phyloP scores from a whole-genome alignment of 2,888 invertebrate species.

The Brachypalpus laphriformis region DNA sequence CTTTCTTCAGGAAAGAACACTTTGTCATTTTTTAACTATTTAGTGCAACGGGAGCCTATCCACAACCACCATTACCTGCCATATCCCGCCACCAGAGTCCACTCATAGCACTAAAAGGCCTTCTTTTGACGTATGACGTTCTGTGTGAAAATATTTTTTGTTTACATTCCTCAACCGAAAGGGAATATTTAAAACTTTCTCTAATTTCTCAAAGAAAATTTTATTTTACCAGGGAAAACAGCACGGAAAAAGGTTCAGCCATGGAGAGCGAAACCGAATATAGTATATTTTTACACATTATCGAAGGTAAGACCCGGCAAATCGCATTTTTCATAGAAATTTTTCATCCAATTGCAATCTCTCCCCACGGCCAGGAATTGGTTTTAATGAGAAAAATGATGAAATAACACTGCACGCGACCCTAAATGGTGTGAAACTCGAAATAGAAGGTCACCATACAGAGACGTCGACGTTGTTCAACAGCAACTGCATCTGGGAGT shows the following conservation, averaged over 20 bases:
- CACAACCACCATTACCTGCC: too few relatives aligned
- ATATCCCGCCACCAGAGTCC: slow-evolving; percentile 9
- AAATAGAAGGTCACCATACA: slow-evolving; percentile 87
- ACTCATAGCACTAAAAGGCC: not conserved
- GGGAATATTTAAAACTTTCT: not conserved
- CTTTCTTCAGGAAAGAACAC: too few relatives aligned
- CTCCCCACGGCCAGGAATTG: slow-evolving; percentile 85
- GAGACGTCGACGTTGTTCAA: slow-evolving; percentile 86
- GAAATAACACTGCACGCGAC: slow-evolving; percentile 86
- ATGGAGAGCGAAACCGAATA: slow-evolving; percentile 68
- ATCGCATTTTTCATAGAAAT: not conserved
- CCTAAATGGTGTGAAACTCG: slow-evolving; percentile 86
- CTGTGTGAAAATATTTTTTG: slow-evolving; percentile 32
- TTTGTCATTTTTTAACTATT: too few relatives aligned
- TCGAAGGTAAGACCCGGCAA: slow-evolving; percentile 77
- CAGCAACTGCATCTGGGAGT: slow-evolving; percentile 91
- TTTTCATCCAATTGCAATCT: not conserved
- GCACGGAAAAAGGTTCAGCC: not conserved
- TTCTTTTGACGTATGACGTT: slow-evolving; percentile 10
- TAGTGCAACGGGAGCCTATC: too few relatives aligned
- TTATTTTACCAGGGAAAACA: not conserved
- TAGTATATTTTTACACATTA: slow-evolving; percentile 80
- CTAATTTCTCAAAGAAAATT: not conserved
- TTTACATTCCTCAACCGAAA: slow-evolving; percentile 46
- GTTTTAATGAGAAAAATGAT: slow-evolving; percentile 84